Evolutionary conservation across 2,113 vertebrate genomes (phyloP).

Genomic region (Ceuthmochares aereus): DNA sequence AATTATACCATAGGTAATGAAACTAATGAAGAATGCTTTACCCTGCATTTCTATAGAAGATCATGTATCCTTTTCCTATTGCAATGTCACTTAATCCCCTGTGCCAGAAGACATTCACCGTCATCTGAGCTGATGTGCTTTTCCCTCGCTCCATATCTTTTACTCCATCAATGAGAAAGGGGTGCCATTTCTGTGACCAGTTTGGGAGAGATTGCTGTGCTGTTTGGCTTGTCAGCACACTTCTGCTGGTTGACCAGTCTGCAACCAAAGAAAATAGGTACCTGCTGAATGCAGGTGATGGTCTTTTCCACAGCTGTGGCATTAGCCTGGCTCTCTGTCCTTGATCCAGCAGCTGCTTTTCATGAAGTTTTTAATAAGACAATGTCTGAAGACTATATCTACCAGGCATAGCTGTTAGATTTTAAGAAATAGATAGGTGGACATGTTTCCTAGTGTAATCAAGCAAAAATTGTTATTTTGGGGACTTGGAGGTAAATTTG

Average conservation of each 20-base stretch:
- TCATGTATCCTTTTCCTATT: background rate
- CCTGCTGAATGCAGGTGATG: fast-evolving
- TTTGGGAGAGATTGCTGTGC: background rate
- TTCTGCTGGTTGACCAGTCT: background rate
- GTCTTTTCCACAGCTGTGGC: background rate
- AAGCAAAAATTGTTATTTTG: background rate
- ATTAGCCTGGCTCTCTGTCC: background rate
- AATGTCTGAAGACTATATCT: background rate
- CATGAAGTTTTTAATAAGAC: background rate
- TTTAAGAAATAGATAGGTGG: background rate
- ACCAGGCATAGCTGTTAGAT: background rate
- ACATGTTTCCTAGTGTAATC: background rate
- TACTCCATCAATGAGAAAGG: background rate
- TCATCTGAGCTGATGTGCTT: background rate
- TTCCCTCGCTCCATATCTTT: background rate
- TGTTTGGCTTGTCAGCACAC: background rate
- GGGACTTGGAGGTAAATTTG: background rate
- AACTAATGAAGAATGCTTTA: background rate
- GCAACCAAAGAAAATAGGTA: background rate
- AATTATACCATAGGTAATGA: background rate
- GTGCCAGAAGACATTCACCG: background rate
- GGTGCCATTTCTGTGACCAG: background rate
- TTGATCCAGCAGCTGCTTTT: background rate
- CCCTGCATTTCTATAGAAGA: background rate
- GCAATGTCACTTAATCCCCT: background rate